These are phyloP conservation scores for Ophion obscuratus DNA, from an alignment of 2,888 invertebrate species.

Conservation along the genomic window DNA sequence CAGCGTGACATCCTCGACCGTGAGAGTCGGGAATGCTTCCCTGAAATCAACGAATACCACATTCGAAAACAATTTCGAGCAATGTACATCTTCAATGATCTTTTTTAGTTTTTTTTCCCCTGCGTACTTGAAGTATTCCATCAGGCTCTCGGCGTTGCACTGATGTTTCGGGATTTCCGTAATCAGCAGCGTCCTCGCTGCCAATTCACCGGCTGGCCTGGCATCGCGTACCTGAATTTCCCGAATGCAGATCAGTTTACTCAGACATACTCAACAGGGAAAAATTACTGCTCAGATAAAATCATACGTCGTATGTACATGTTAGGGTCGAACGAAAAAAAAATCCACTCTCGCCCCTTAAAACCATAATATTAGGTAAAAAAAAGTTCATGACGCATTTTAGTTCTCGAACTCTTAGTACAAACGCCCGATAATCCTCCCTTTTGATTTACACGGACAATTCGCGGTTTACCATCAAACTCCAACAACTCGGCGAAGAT, in stretches of 20 bases:
- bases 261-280: background rate
- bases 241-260: background rate
- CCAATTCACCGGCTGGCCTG: constrained; percentile 89
- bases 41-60: constrained; percentile 84
- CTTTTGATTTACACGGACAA: background rate
- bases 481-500: background rate
- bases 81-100: background rate
- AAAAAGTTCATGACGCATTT: too few relatives aligned
- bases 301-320: too few relatives aligned
- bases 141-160: constrained; percentile 87
- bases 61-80: background rate
- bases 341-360: too few relatives aligned
- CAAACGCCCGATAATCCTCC: too few relatives aligned
- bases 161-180: constrained; percentile 93
- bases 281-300: background rate
- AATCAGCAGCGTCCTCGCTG: constrained; percentile 94
- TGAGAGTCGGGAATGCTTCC: constrained; percentile 94
- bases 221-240: constrained; percentile 78
- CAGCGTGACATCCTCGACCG: constrained; percentile 93
- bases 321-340: too few relatives aligned
- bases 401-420: too few relatives aligned
- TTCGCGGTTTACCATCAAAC: background rate
- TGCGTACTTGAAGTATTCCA: constrained; percentile 85
- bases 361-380: too few relatives aligned
- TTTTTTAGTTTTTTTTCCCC: constrained; percentile 65